A percentile compares a stretch with the other conserved stretches of the same genome.
These are phyloP conservation scores for Microhierax caerulescens DNA, from an alignment of 2,797 vertebrate species.

Conservation along the genomic window DNA sequence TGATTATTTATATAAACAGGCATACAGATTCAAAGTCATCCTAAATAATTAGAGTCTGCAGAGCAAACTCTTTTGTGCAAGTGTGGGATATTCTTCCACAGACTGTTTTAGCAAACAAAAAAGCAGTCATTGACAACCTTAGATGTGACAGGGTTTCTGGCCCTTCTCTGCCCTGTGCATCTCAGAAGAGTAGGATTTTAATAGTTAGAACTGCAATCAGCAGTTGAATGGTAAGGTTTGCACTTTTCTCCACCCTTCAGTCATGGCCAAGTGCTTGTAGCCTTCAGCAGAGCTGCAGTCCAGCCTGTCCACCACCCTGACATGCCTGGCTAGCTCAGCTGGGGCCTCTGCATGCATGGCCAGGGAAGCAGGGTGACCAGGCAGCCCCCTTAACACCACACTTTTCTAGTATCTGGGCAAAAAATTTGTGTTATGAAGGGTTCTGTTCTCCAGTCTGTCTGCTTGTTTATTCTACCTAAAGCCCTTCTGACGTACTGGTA, in stretches of 20 bases:
- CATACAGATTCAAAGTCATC: neutral
- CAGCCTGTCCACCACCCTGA: neutral
- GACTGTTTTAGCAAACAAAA: neutral
- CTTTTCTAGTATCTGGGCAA: neutral
- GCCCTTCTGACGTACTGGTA: neutral
- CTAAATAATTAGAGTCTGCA: neutral
- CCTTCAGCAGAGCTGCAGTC: neutral
- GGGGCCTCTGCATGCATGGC: accelerated
- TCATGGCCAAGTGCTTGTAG: neutral
- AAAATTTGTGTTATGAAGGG: neutral
- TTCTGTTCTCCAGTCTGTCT: neutral
- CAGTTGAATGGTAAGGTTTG: neutral
- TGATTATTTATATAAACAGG: neutral
- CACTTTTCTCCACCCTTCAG: neutral
- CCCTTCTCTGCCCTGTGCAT: neutral
- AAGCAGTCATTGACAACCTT: neutral
- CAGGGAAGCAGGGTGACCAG: neutral
- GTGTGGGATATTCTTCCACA: neutral
- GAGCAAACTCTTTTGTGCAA: neutral
- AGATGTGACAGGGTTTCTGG: neutral
- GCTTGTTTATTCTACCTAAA: neutral
- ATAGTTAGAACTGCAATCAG: neutral
- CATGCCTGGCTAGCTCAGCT: neutral
- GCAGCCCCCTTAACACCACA: neutral
- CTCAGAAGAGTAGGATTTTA: neutral